These are phyloP conservation scores for Melanaphis sacchari DNA, from an alignment of 1,140 invertebrate species.

Conservation along the genomic window DNA sequence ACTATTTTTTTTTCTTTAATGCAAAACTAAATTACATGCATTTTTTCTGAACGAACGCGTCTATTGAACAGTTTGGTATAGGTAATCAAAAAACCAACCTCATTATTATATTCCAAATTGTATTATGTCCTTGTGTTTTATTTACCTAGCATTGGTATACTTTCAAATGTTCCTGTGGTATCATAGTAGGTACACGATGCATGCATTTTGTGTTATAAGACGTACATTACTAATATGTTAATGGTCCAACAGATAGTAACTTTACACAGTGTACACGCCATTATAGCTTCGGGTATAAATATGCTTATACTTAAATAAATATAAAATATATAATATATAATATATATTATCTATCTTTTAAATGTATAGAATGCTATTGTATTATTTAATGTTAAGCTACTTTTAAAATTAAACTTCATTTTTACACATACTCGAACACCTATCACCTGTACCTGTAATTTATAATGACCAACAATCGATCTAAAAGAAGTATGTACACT, in stretches of 20 bases:
- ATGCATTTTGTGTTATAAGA: not conserved
- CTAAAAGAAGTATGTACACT: not conserved
- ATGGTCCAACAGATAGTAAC: not conserved
- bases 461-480: no score
- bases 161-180: not conserved
- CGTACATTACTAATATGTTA: not conserved
- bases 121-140: slow-evolving; percentile 28
- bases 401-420: not conserved
- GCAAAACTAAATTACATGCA: not conserved
- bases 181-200: not conserved
- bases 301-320: no score
- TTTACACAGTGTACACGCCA: not conserved
- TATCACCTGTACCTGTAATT: not conserved
- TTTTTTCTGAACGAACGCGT: not conserved
- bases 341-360: not conserved
- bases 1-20: slow-evolving; percentile 12
- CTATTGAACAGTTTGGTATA: not conserved
- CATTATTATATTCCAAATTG: not conserved
- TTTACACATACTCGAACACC: not conserved
- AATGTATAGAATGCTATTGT: not conserved
- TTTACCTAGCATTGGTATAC: not conserved
- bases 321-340: not conserved
- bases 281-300: not conserved
- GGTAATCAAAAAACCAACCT: slow-evolving; percentile 14
- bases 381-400: no score